phyloP scores from a whole-genome alignment of 2,888 invertebrate genomes.

The Cephonodes hylas region DNA sequence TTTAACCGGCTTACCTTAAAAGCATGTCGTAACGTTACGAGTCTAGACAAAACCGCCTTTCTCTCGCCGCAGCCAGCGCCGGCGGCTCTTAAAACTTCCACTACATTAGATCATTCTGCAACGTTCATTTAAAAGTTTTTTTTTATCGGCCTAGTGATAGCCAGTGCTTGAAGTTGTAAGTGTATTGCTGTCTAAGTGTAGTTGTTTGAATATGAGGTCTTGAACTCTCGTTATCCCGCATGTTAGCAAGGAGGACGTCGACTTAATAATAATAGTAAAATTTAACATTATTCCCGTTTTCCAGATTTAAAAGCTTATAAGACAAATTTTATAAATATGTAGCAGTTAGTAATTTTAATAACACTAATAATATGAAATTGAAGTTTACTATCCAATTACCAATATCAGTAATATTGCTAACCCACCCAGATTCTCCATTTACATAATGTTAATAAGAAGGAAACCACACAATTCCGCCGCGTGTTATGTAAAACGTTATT shows the following conservation, averaged over 20 bases:
- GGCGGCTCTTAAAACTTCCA: neutral
- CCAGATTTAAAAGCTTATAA: too few species aligned
- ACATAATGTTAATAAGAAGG: neutral
- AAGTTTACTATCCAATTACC: neutral
- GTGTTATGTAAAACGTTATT: neutral
- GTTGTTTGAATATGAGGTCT: too few species aligned
- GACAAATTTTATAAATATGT: too few species aligned
- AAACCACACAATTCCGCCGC: neutral
- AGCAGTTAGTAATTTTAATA: too few species aligned
- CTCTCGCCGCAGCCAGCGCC: conserved; percentile 27
- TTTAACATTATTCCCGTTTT: too few species aligned
- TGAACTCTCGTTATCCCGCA: too few species aligned
- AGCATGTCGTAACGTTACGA: conserved; percentile 40
- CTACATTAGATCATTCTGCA: neutral
- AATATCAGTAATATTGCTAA: neutral
- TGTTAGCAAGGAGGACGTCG: too few species aligned
- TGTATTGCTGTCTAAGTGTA: too few species aligned
- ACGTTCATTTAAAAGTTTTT: too few species aligned
- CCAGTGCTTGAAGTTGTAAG: too few species aligned
- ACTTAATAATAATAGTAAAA: too few species aligned
- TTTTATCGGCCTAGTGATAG: too few species aligned
- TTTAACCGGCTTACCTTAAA: conserved; percentile 33
- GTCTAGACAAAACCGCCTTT: conserved; percentile 47
- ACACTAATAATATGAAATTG: neutral
- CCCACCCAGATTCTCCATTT: neutral